Evolutionary conservation across 2,113 vertebrate species (phyloP), one percentile per base, ranked within the genome.

Genomic region (Propithecus coquereli): DNA sequence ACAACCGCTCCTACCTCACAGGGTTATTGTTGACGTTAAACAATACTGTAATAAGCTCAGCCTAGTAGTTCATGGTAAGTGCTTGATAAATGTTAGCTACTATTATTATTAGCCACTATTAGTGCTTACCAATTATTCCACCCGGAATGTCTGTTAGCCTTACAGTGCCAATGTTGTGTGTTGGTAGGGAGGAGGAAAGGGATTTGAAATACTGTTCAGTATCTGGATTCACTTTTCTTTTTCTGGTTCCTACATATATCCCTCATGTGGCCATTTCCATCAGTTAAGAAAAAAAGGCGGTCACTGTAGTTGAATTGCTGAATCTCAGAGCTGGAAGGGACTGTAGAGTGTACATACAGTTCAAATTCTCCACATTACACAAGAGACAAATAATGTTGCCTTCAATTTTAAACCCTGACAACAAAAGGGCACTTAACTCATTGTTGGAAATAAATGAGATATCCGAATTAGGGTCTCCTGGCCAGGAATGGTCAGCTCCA

Each of bases 341-440:
- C 6, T 0, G 8, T 5, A 23, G 37, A 18, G 3, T 37, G 5
- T 40, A 1, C 2, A 5, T 40, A 1, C 2, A 30, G 54, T n/a
- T 94, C 80, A 68, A 73, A 27, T 47, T 90, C 74, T 66, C 45
- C 59, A 37, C 11, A 0, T 18, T 2, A n/a, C 27, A 16, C 20
- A 50, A n/a, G 79, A 52, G 37, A 63, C 79, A 82, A 90, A 65
- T 18, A 17, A 65, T 16, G 71, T 59, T 77, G n/a, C 37, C 52
- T 82, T 61, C 32, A 16, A 12, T 22, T 40, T 27, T 6, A 27
- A 73, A n/a, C 16, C 47, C 59, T 37, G 57, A 70, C 1, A 34
- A 27, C 18, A 80, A 47, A n/a, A 27, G 37, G 43, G 22, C 17
- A 94, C 94, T 97, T 87, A 95, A 63, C 88, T 65, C 34, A 5